These are phyloP conservation scores for Leptopilina syphax DNA, from an alignment of 2,888 invertebrate genomes.

Conservation along the genomic window DNA sequence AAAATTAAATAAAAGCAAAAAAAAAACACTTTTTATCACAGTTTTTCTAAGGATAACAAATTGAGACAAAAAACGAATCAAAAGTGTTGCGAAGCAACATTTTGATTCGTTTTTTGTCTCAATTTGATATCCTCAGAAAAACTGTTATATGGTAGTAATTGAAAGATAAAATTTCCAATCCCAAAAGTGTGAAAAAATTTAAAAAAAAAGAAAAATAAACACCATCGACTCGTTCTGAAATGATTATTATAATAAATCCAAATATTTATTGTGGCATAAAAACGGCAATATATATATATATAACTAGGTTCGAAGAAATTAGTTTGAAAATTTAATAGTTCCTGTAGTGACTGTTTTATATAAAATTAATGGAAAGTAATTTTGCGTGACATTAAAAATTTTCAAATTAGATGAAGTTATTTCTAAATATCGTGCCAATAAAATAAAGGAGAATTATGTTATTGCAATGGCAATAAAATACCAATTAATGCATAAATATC, in stretches of 20 bases:
- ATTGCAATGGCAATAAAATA: conserved; percentile 6
- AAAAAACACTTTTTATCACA: no score
- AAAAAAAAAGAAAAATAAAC: no score
- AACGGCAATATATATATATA: background rate
- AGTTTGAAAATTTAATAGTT: conserved; percentile 12
- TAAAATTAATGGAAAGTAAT: conserved; percentile 19
- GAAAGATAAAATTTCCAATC: no score
- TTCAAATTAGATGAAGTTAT: conserved; percentile 4
- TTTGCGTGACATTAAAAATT: background rate
- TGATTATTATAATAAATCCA: background rate
- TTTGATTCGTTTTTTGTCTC: no score
- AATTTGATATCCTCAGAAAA: no score
- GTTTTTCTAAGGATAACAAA: no score
- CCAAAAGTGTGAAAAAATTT: no score
- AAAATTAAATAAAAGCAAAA: no score
- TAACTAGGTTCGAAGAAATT: background rate
- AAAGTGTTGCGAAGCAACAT: no score
- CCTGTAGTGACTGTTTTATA: background rate
- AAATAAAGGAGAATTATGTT: conserved; percentile 19
- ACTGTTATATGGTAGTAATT: no score
- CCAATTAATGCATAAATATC: conserved; percentile 22
- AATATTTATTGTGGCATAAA: conserved; percentile 1
- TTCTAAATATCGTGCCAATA: conserved; percentile 24
- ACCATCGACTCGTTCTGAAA: no score
- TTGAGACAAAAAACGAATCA: no score